Evolutionary conservation across 2,797 vertebrate genomes (phyloP).

Genomic region (Clarias fuscus): DNA sequence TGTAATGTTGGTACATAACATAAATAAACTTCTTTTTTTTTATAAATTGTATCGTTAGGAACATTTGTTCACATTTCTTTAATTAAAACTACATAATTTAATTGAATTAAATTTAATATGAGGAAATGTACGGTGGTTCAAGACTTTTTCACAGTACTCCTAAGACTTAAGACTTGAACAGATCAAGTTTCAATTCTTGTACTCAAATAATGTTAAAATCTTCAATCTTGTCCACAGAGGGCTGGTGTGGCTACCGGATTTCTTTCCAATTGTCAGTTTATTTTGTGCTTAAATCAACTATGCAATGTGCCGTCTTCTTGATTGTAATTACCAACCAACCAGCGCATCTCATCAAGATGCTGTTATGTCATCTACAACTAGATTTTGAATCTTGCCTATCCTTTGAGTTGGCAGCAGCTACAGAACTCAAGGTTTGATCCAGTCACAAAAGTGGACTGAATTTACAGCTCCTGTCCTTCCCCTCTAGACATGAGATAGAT

Average conservation of each 20-base stretch:
- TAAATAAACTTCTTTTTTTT: too few species aligned
- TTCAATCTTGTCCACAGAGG: neutral
- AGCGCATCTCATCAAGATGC: neutral
- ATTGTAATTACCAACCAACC: neutral
- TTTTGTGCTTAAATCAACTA: neutral
- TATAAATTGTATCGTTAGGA: too few species aligned
- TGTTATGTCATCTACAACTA: neutral
- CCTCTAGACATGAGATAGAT: constrained; percentile 28
- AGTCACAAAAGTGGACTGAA: constrained; percentile 14
- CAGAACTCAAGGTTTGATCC: neutral
- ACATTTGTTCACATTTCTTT: too few species aligned
- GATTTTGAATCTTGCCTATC: neutral
- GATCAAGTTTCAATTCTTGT: neutral
- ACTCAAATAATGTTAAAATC: neutral
- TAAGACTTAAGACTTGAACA: neutral
- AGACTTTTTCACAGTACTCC: too few species aligned
- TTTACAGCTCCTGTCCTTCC: constrained; percentile 14
- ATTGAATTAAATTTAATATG: too few species aligned
- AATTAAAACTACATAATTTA: too few species aligned
- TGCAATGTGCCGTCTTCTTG: neutral
- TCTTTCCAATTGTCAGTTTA: neutral
- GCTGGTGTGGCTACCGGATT: neutral
- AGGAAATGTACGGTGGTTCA: too few species aligned
- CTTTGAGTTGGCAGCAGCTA: neutral
- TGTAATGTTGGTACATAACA: too few species aligned